A percentile compares a stretch with the other conserved stretches of the same genome.
Evolutionary conservation across 2,888 invertebrate species (phyloP).

Genomic region (Stenichneumon culpator): DNA sequence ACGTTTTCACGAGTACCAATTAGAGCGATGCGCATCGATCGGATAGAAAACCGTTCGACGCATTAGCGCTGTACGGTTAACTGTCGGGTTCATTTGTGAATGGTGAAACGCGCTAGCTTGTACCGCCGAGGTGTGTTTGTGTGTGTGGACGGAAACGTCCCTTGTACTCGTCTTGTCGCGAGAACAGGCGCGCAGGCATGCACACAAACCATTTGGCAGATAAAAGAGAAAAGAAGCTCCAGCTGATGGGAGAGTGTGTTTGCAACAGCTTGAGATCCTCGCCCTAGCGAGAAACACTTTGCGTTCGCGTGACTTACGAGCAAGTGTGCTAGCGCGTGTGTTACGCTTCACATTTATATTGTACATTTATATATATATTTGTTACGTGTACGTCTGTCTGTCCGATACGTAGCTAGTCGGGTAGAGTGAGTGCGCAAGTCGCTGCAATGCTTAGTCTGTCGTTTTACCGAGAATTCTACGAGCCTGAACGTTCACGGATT

Average conservation of each 20-base stretch:
- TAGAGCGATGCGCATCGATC: conserved; percentile 77
- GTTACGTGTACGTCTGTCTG: conserved; percentile 6
- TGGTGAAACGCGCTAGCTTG: conserved; percentile 66
- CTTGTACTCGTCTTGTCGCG: conserved; percentile 38
- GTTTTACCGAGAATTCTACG: conserved; percentile 12
- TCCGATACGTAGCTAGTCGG: background rate
- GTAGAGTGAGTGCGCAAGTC: background rate
- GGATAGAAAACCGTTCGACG: conserved; percentile 76
- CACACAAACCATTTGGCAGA: background rate
- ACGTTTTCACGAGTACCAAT: conserved; percentile 79
- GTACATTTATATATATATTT: background rate
- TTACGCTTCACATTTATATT: background rate
- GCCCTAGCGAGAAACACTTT: conserved; percentile 15
- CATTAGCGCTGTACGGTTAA: conserved; percentile 76
- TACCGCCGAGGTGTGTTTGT: conserved; percentile 12
- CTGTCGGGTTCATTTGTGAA: conserved; percentile 73
- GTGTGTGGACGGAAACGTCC: conserved; percentile 39
- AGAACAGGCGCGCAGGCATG: background rate
- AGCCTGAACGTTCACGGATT: conserved; percentile 8
- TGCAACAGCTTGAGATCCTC: conserved; percentile 8
- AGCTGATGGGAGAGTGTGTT: background rate
- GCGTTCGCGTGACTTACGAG: conserved; percentile 8
- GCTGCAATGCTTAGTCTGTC: conserved; percentile 6
- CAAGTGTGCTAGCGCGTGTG: background rate
- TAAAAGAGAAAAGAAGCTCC: conserved; percentile 38